These are phyloP conservation scores for Cliona cf. orientalis DNA, from an alignment of 37 sponge, comb jelly and placozoan genomes.

Conservation along the genomic window DNA sequence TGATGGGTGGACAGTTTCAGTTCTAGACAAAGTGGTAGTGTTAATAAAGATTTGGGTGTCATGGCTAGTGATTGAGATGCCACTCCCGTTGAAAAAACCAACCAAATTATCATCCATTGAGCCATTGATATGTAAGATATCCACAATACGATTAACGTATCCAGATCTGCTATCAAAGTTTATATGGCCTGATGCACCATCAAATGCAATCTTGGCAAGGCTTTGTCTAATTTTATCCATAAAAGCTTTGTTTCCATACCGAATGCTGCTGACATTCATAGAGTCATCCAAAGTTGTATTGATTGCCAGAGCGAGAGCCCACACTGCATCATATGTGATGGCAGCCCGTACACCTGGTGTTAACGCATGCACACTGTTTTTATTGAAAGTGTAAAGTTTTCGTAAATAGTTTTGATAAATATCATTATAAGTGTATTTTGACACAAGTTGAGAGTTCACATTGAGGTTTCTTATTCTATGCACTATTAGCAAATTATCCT, in stretches of 20 bases:
- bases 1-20: too few relatives aligned
- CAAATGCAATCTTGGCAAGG: not conserved
- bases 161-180: not conserved
- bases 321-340: slow-evolving; percentile 14
- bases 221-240: not conserved
- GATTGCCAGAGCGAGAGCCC: slow-evolving; percentile 35
- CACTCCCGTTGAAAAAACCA: too few relatives aligned
- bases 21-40: too few relatives aligned
- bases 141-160: not conserved
- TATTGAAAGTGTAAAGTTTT: not conserved
- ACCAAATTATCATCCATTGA: too few relatives aligned
- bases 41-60: too few relatives aligned
- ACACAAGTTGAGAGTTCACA: not conserved
- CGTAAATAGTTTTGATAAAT: too few relatives aligned
- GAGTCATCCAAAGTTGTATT: too few relatives aligned
- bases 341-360: not conserved
- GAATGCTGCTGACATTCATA: too few relatives aligned
- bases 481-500: not conserved
- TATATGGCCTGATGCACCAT: not conserved
- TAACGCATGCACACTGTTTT: not conserved
- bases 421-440: not conserved
- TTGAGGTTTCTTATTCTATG: too few relatives aligned
- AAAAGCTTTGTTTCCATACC: too few relatives aligned
- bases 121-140: not conserved
- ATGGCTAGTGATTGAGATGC: too few relatives aligned